Conservation (phyloP, 2,113 vertebrate species). For the Eonycteris spelaea region DNA sequence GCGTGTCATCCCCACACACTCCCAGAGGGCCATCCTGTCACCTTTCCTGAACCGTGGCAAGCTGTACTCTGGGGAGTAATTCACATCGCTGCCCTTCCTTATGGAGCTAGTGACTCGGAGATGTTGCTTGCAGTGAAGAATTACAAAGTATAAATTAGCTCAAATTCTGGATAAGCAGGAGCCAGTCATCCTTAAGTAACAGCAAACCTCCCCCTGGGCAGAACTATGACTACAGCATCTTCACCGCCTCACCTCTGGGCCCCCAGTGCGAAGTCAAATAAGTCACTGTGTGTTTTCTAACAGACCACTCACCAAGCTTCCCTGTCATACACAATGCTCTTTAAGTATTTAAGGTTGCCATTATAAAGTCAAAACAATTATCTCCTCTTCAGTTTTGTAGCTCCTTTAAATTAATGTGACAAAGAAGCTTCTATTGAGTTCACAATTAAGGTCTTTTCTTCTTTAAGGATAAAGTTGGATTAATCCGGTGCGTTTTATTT, state of each 20-base stretch:
- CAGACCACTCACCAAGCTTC: background rate
- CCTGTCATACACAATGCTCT: background rate
- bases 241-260: background rate
- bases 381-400: background rate
- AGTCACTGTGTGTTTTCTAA: background rate
- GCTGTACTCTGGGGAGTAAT: constrained; percentile 30
- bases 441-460: background rate
- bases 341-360: background rate
- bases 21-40: constrained; percentile 19
- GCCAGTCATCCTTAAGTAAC: background rate
- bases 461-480: background rate
- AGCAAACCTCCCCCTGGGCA: background rate
- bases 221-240: background rate
- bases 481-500: background rate
- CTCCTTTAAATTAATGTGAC: background rate
- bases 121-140: constrained; percentile 4
- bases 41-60: constrained; percentile 42
- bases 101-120: constrained; percentile 49
- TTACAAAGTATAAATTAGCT: background rate
- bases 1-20: background rate
- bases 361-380: background rate
- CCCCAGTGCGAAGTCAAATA: background rate
- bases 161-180: constrained; percentile 4
- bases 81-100: constrained; percentile 30
- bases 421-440: background rate